Base-by-base conservation (phyloP, 2,888 invertebrate species). In the Calliopum simillimum region DNA sequence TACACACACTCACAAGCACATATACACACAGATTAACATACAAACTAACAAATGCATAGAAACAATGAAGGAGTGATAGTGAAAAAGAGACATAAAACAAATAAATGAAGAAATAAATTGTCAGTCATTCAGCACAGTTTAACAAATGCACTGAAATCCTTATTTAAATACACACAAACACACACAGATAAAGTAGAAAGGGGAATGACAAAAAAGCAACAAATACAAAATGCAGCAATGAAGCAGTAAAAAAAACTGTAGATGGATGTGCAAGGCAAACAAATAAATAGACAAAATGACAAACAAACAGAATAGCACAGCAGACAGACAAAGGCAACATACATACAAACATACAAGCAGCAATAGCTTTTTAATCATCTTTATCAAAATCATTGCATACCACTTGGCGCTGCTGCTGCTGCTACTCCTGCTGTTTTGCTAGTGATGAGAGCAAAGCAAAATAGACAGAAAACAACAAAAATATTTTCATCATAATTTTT, bases 281-380 rank as follows among this genome's bases (percentile, higher is more conserved):
- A 33, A 33, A 33, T 33, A 33, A 1, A 33, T 8, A 33, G 33
- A 33, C 33, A 8, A 33, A 33, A 33, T 33, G 33, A 33, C 33
- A 33, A 33, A 33, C 33, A 33, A 33, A 33, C 33, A 33, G 33
- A 33, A 33, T 33, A 33, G 33, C 5, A 33, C 33, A 33, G 33
- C 33, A 33, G 33, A 6, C 33, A 33, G 33, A 6, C 3, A 33
- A 8, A 33, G 33, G 8, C 33, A 33, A 33, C 8, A 33, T 8
- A 8, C 33, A 33, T 5, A n/a, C 14, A 1, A 11, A 0, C n/a
- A 14, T 14, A 49, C n/a, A 49, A 49, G 8, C 14, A 16, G n/a
- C 16, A 33, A 33, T 44, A 62, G 55, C 44, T 62, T 53, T 62
- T 68, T 68, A 68, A 68, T 68, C 51, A 68, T 53, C 68, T 68